Percentiles rank a stretch among this genome's conserved stretches.
Evolutionary conservation across 2,113 vertebrate genomes (phyloP).

Genomic region (Aspiorhynchus laticeps): DNA sequence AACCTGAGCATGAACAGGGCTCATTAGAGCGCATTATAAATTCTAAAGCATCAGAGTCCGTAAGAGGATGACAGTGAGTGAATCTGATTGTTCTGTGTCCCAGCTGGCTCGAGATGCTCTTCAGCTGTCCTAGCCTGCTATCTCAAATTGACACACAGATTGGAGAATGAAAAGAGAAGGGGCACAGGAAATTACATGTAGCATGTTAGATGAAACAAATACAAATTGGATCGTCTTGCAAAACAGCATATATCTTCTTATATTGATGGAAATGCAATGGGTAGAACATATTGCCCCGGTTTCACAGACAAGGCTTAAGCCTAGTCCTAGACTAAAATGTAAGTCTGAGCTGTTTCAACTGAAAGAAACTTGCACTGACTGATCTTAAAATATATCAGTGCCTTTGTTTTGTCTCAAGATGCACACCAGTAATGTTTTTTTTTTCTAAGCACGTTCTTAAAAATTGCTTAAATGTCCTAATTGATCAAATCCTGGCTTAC

Average conservation of each 20-base stretch:
- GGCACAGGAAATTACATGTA: constrained; percentile 16
- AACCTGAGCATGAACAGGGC: constrained; percentile 34
- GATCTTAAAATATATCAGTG: too few relatives aligned
- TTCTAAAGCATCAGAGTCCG: constrained; percentile 31
- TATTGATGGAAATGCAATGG: background rate
- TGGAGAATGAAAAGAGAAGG: constrained; percentile 29
- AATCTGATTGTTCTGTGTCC: constrained; percentile 47
- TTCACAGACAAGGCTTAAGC: too few relatives aligned
- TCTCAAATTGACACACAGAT: constrained; percentile 28
- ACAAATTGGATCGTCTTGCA: background rate
- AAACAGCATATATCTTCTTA: background rate
- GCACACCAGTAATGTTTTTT: too few relatives aligned
- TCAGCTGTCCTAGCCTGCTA: constrained; percentile 30
- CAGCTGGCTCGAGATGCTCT: constrained; percentile 41
- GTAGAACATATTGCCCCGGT: background rate
- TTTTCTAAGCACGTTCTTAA: too few relatives aligned
- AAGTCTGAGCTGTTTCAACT: too few relatives aligned
- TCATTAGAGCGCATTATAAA: constrained; percentile 52
- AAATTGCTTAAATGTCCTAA: too few relatives aligned
- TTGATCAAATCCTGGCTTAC: too few relatives aligned
- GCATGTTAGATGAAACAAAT: constrained; percentile 16
- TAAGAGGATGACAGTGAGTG: constrained; percentile 46
- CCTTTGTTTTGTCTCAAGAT: too few relatives aligned
- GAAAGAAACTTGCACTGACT: too few relatives aligned
- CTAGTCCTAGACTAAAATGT: too few relatives aligned